Base-by-base conservation (phyloP, 2,797 vertebrate species). In the Fistularia commersonii region DNA sequence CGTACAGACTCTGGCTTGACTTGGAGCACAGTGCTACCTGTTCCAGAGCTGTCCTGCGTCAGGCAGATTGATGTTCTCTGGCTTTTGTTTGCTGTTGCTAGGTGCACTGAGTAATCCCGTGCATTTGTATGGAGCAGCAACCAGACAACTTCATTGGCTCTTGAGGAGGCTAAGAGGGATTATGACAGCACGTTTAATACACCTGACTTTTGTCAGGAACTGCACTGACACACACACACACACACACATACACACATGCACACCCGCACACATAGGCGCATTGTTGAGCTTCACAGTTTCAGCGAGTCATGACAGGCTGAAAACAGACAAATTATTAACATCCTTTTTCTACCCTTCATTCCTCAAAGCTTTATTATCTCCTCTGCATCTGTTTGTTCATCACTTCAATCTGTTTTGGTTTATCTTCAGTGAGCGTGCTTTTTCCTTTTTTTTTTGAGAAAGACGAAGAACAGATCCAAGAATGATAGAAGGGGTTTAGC, bases 101-200 rank as follows among this genome's bases (percentile, higher is more conserved):
- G 60, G 66, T 79, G 69, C 71, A 74, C 76, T 69, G 52, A 70
- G 83, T 81, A 83, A 87, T 84, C 76, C 73, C 76, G 43, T 66
- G 66, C 62, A 70, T 87, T 82, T 83, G 76, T 81, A 72, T 64
- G 59, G 54, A 76, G 76, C 66, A 48, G 37, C 66, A 64, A 51
- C 57, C 63, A 78, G 77, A 85, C 78, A 82, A 77, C 72, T 75
- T 52, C 64, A 75, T 64, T 57, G 61, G 51, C 79, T 86, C 74
- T 57, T 60, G 57, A 61, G 74, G 76, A 76, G 73, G 59, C 63
- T 54, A 62, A 77, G 64, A 82, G 69, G 74, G 78, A 84, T 86
- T 82, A 87, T 63, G 78, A 70, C 76, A 70, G 69, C 69, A 54
- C 54, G 54, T 69, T 65, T 80, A 72, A 87, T 88, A 76, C 74